phyloP scores from a whole-genome alignment of 2,113 vertebrate genomes.

The Spilogale gracilis region DNA sequence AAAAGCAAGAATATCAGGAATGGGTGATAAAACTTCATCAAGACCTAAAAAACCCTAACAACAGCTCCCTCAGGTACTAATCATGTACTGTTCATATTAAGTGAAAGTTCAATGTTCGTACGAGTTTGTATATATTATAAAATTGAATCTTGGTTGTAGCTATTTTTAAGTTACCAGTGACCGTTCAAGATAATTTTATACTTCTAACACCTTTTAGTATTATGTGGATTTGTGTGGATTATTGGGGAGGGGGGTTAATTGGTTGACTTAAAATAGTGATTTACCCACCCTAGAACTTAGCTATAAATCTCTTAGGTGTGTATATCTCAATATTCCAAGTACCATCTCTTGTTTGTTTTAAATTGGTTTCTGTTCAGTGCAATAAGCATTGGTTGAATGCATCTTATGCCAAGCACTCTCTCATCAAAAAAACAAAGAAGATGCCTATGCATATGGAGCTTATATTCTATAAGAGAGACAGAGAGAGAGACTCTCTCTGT shows the following conservation, averaged over 20 bases:
- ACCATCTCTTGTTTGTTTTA: constrained; percentile 14
- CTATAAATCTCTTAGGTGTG: background rate
- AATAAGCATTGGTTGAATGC: background rate
- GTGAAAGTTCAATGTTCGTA: background rate
- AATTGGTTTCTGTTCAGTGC: background rate
- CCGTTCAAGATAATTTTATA: background rate
- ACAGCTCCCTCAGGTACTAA: constrained; percentile 94
- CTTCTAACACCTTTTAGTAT: background rate
- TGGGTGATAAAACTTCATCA: constrained; percentile 99
- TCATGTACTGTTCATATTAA: background rate
- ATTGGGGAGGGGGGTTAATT: background rate
- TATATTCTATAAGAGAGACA: background rate
- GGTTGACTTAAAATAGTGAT: background rate
- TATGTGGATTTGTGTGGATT: background rate
- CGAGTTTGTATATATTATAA: background rate
- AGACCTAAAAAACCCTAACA: constrained; percentile 97
- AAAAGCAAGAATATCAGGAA: constrained; percentile 98
- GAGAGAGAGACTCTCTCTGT: too few relatives aligned
- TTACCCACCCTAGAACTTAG: background rate
- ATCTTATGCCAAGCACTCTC: background rate
- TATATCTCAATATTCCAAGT: background rate
- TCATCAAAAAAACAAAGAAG: background rate
- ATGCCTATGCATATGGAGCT: background rate
- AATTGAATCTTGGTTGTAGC: background rate
- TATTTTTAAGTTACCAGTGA: constrained; percentile 7